These are phyloP conservation scores for Pterois miles DNA, from an alignment of 2,797 vertebrate genomes.

Conservation along the genomic window DNA sequence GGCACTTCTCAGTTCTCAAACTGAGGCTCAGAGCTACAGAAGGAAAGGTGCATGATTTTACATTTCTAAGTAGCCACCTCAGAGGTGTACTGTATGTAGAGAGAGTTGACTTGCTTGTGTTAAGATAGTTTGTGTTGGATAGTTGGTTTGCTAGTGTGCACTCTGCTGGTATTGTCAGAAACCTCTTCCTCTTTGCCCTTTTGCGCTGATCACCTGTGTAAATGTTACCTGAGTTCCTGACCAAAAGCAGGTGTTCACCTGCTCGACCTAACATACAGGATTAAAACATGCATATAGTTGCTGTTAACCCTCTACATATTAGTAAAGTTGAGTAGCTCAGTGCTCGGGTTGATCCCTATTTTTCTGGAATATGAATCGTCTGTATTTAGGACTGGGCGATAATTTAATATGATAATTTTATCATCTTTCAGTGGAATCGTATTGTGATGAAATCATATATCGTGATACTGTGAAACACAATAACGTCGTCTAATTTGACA, in stretches of 20 bases:
- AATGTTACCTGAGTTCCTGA: not conserved
- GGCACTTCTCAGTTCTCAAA: constrained; percentile 70
- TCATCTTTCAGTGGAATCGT: no score
- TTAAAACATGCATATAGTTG: constrained; percentile 12
- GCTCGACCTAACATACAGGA: constrained; percentile 30
- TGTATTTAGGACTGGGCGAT: not conserved
- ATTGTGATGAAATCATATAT: no score
- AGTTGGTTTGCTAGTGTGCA: constrained; percentile 48
- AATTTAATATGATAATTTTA: no score
- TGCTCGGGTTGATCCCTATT: not conserved
- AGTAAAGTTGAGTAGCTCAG: not conserved
- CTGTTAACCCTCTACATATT: not conserved
- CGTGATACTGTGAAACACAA: no score
- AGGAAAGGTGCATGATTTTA: constrained; percentile 80
- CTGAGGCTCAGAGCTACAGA: constrained; percentile 73
- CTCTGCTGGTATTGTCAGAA: constrained; percentile 34
- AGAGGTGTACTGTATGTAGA: constrained; percentile 38
- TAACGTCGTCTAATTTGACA: no score
- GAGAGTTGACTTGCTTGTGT: constrained; percentile 30
- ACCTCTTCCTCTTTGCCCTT: constrained; percentile 27
- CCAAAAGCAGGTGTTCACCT: no score
- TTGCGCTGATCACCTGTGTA: not conserved
- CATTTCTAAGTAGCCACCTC: constrained; percentile 50
- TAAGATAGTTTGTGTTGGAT: constrained; percentile 40
- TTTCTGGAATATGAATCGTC: constrained; percentile 3